Percentiles rank a stretch among this genome's conserved stretches.
Conservation (phyloP, 2,113 vertebrate species). For the Nipponia nippon region DNA sequence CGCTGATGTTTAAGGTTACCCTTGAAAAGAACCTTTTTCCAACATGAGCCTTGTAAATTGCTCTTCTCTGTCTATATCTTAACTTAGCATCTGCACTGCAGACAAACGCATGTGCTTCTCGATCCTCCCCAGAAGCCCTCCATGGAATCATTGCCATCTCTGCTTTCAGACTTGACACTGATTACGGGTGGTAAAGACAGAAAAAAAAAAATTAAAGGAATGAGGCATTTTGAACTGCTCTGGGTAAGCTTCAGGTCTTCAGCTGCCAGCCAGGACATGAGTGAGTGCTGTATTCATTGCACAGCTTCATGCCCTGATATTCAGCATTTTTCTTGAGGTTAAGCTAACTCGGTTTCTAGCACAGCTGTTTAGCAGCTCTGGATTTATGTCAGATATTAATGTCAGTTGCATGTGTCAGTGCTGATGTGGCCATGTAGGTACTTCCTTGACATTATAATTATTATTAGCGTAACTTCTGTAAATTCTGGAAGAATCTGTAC, state of each 20-base stretch:
- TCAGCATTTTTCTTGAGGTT: background rate
- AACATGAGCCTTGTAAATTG: background rate
- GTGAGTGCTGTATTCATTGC: background rate
- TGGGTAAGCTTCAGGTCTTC: background rate
- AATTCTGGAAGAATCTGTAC: background rate
- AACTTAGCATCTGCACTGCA: background rate
- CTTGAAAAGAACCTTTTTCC: constrained; percentile 9
- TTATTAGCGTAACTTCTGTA: background rate
- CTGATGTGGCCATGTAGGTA: background rate
- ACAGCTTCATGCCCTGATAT: background rate
- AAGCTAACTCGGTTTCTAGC: background rate
- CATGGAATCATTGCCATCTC: background rate
- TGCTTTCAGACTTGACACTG: background rate
- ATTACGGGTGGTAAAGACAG: background rate
- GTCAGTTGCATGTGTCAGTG: background rate
- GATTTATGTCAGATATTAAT: background rate
- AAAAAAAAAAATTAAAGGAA: background rate
- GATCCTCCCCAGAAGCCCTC: background rate
- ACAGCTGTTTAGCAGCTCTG: background rate
- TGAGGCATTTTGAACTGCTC: background rate
- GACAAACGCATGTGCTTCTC: background rate
- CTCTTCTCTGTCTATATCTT: background rate
- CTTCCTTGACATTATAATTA: background rate
- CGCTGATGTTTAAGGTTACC: background rate
- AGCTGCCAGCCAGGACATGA: background rate